A percentile compares a stretch with the other conserved stretches of the same genome.
Conservation (phyloP, 2,797 vertebrate genomes). For the Sternarchorhynchus goeldii region DNA sequence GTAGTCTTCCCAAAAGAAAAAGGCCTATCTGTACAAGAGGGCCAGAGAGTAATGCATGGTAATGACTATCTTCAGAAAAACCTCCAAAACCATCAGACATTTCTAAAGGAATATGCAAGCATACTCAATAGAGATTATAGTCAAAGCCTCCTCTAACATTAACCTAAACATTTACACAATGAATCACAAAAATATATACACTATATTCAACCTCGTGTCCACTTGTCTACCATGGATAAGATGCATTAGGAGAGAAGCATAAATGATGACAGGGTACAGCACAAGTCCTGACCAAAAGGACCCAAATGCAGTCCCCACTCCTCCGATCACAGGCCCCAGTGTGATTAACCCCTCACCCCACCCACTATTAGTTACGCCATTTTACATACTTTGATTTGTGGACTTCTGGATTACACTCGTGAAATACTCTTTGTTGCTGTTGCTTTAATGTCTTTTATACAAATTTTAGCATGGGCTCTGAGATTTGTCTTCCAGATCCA, state of each 20-base stretch:
- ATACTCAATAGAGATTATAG: conserved; percentile 5
- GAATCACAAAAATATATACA: too few species aligned
- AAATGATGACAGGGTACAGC: too few species aligned
- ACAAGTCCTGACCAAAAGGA: too few species aligned
- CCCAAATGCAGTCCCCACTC: too few species aligned
- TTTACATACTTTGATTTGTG: not conserved
- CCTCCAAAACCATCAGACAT: not conserved
- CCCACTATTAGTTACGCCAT: too few species aligned
- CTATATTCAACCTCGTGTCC: too few species aligned
- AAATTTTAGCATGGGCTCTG: conserved; percentile 23
- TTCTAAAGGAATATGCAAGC: conserved; percentile 1
- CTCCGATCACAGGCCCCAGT: too few species aligned
- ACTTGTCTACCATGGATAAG: too few species aligned
- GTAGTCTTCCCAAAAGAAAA: conserved; percentile 43
- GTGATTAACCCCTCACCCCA: too few species aligned
- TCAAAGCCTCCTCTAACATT: too few species aligned
- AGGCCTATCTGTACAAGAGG: conserved; percentile 28
- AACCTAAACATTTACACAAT: too few species aligned
- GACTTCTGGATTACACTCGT: conserved; percentile 16
- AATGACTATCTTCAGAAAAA: conserved; percentile 10
- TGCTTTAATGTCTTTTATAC: conserved; percentile 26
- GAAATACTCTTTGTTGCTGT: conserved; percentile 1
- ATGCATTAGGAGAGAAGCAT: too few species aligned
- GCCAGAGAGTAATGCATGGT: conserved; percentile 18
- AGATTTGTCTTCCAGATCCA: conserved; percentile 47